Percentiles rank a stretch among this genome's conserved stretches.
phyloP scores from a whole-genome alignment of 2,113 vertebrate species.

The Puntigrus tetrazona region DNA sequence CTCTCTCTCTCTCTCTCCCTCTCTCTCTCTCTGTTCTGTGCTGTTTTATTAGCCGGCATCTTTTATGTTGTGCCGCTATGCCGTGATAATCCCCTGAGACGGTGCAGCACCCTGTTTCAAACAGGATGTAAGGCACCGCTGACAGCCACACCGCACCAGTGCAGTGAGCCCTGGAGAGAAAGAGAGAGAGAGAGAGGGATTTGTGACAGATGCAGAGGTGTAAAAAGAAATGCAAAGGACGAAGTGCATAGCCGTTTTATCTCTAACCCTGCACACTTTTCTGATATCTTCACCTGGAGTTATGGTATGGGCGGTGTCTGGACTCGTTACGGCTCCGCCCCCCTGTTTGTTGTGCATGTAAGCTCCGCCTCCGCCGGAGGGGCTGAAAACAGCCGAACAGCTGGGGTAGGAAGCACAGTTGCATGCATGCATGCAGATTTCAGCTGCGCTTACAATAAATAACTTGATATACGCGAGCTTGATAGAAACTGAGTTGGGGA shows the following conservation, averaged over 20 bases:
- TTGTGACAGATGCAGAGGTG: slow-evolving; percentile 26
- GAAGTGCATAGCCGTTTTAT: slow-evolving; percentile 10
- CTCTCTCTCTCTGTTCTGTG: neutral
- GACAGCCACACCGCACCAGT: slow-evolving; percentile 36
- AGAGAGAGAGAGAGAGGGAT: neutral
- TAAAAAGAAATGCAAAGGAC: slow-evolving; percentile 13
- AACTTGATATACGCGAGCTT: too few species aligned
- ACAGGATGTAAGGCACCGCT: slow-evolving; percentile 50
- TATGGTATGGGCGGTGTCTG: neutral
- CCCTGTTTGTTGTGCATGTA: neutral
- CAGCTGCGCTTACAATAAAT: slow-evolving; percentile 12
- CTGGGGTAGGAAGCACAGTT: slow-evolving; percentile 30
- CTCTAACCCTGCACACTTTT: neutral
- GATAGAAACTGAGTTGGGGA: neutral
- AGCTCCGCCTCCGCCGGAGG: neutral
- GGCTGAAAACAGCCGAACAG: slow-evolving; percentile 22
- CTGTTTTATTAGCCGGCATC: slow-evolving; percentile 37
- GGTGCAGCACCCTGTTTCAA: slow-evolving; percentile 51
- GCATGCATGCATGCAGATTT: slow-evolving; percentile 18
- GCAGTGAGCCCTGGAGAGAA: neutral
- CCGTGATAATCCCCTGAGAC: slow-evolving; percentile 51
- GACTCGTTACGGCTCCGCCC: neutral
- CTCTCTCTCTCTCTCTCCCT: neutral
- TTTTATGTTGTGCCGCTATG: slow-evolving; percentile 47
- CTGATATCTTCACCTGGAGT: slow-evolving; percentile 3